Evolutionary conservation across 2,888 invertebrate genomes (phyloP), one percentile per base, ranked within the genome.

Genomic region (Cheilosia vulpina): DNA sequence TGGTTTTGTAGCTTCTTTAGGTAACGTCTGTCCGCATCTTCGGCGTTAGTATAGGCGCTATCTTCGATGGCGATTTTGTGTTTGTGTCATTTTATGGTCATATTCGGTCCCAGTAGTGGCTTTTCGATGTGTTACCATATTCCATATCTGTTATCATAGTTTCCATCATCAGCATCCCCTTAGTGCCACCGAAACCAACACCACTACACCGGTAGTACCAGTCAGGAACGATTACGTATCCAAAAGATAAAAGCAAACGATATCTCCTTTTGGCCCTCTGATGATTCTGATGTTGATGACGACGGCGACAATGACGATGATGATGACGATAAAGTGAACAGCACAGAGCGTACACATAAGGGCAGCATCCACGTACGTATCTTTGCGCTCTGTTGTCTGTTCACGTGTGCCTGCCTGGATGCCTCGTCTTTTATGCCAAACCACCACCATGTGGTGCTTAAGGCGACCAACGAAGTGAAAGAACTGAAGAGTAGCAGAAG

Each of bases 171-270:
- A 47, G 13, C 53, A 57, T 43, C 57, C 38, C 45, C 21, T 21
- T 57, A 72, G 5, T 55, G 55, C 4, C 50, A 57, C 21, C 9
- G 34, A 41, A 76, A 53, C 53, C 34, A 53, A 45, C 60, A 52
- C 41, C 75, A 43, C n/a, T 65, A 31, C 27, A 27, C 58, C 60
- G 60, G 58, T 43, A 53, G 58, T 43, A 34, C 27, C 77, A 65
- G 72, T 66, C 72, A 66, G 60, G 58, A 60, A 31, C 63, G 79
- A 79, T 71, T 66, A 72, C 79, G 66, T 72, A 79, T 72, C 72
- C 58, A 62, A 79, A 53, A 79, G 79, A 79, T 79, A 79, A 79
- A 66, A 79, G 72, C 47, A 45, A 66, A 79, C 62, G 62, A 80
- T 80, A 75, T 68, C 73, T 80, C 68, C 21, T 13, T 27, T 38